phyloP scores from a whole-genome alignment of 2,888 invertebrate genomes.

The Podabrus alpinus region DNA sequence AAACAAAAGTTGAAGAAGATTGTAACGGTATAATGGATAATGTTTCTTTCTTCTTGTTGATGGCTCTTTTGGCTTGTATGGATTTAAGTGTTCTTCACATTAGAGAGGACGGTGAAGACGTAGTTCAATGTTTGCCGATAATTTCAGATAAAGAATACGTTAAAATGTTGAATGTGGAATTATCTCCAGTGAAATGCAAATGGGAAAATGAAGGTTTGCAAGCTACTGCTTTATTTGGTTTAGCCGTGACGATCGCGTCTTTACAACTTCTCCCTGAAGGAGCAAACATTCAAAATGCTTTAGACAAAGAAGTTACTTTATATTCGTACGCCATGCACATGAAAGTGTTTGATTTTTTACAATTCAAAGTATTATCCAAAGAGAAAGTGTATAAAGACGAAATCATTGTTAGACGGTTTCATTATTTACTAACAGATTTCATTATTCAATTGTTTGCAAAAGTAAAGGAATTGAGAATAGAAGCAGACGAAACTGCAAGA shows the following conservation, averaged over 20 bases:
- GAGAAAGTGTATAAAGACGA: slow-evolving; percentile 73
- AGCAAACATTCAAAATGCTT: slow-evolving; percentile 59
- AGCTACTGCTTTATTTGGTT: slow-evolving; percentile 69
- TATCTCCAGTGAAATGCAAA: slow-evolving; percentile 54
- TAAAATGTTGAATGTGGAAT: slow-evolving; percentile 58
- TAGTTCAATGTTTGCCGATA: slow-evolving; percentile 70
- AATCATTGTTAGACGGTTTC: slow-evolving; percentile 82
- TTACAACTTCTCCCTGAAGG: slow-evolving; percentile 63
- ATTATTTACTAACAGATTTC: slow-evolving; percentile 87
- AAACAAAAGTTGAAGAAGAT: slow-evolving; percentile 56
- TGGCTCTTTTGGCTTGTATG: slow-evolving; percentile 82
- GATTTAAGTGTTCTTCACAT: slow-evolving; percentile 80
- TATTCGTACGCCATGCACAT: slow-evolving; percentile 79
- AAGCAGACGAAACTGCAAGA: slow-evolving; percentile 88
- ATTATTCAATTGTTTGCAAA: slow-evolving; percentile 92
- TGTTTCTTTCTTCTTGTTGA: slow-evolving; percentile 76
- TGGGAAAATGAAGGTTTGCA: slow-evolving; percentile 64
- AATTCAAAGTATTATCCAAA: slow-evolving; percentile 72
- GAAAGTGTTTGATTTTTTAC: slow-evolving; percentile 79
- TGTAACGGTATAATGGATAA: slow-evolving; percentile 76
- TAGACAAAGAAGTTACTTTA: slow-evolving; percentile 80
- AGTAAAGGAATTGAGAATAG: slow-evolving; percentile 78
- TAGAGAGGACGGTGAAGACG: slow-evolving; percentile 75
- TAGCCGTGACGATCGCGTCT: slow-evolving; percentile 70
- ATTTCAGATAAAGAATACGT: slow-evolving; percentile 65